A percentile compares a stretch with the other conserved stretches of the same genome.
These are phyloP conservation scores for Brachionus calyciflorus DNA, from an alignment of 1,140 invertebrate species.

Conservation along the genomic window DNA sequence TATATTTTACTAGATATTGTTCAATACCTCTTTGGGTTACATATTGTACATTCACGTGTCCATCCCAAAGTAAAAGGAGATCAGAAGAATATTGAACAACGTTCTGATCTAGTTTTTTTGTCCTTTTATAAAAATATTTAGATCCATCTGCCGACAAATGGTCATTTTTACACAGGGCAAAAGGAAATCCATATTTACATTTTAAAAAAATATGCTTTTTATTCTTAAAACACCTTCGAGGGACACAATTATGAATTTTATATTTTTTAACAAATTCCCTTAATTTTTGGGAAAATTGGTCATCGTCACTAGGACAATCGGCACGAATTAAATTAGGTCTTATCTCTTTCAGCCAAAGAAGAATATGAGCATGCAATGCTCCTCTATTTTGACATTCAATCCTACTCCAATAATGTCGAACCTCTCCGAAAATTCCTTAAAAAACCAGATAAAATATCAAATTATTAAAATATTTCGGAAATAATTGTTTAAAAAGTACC, in stretches of 20 bases:
- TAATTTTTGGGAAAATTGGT: background rate
- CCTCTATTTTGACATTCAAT: background rate
- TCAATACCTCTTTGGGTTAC: background rate
- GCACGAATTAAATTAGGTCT: background rate
- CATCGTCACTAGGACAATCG: background rate
- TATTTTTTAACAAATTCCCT: background rate
- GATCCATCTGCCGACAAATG: background rate
- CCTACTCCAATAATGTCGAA: background rate
- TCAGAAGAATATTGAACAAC: background rate
- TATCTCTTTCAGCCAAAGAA: background rate
- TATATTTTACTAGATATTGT: slow-evolving; percentile 8
- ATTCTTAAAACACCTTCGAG: background rate
- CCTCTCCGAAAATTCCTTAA: background rate
- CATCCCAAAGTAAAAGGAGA: background rate
- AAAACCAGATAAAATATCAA: background rate
- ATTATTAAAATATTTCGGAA: background rate
- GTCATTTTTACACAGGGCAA: background rate
- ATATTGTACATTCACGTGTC: background rate
- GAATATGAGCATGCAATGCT: background rate
- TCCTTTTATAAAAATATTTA: background rate
- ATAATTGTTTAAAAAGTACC: background rate
- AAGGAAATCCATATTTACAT: slow-evolving; percentile 9
- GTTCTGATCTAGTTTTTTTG: background rate
- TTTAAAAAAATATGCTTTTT: background rate
- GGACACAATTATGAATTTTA: background rate